phyloP scores from a whole-genome alignment of 2,797 vertebrate species.

The Momotus momota region DNA sequence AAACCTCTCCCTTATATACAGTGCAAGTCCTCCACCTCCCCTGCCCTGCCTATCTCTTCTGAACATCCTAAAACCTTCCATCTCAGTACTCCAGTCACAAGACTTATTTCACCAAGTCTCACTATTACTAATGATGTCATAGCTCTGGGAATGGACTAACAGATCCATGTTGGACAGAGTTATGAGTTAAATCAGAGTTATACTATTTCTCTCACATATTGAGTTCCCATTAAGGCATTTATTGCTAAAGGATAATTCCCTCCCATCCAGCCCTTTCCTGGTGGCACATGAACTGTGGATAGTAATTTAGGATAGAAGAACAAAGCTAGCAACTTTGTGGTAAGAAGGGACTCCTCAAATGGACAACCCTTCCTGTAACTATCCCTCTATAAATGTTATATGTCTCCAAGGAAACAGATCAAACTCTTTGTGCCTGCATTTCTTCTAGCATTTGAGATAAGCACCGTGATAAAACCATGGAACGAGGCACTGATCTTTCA shows the following conservation, averaged over 20 bases:
- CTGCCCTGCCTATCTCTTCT: neutral
- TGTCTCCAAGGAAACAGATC: neutral
- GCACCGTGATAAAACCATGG: neutral
- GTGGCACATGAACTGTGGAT: fast-evolving
- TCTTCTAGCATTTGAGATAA: neutral
- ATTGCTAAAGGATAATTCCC: neutral
- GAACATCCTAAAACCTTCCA: neutral
- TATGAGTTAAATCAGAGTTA: neutral
- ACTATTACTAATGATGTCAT: neutral
- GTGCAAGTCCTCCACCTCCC: neutral
- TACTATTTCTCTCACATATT: neutral
- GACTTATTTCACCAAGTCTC: neutral
- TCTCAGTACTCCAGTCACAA: neutral
- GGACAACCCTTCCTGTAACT: neutral
- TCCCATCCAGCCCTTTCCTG: neutral
- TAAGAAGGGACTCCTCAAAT: neutral
- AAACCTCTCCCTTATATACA: neutral
- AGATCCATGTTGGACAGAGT: neutral
- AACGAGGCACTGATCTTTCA: neutral
- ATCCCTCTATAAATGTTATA: neutral
- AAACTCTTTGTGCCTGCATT: neutral
- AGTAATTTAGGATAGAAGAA: neutral
- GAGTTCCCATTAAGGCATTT: neutral
- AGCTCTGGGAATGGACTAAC: neutral
- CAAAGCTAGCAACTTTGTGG: neutral